These are phyloP conservation scores for Cossypha heuglini DNA, from an alignment of 2,797 vertebrate species.

Conservation along the genomic window DNA sequence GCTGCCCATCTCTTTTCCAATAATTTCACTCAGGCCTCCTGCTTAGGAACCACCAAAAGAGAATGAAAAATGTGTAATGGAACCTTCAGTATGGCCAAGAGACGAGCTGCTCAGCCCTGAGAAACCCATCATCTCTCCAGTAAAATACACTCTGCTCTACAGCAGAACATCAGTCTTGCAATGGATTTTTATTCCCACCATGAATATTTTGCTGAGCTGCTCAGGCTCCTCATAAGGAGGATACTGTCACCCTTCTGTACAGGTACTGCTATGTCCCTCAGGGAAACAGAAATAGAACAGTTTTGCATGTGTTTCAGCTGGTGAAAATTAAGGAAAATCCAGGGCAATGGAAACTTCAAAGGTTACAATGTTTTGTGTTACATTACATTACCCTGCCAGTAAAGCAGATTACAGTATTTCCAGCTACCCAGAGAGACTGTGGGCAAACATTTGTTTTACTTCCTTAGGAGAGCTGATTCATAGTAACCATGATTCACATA, in stretches of 20 bases:
- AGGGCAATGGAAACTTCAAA: background rate
- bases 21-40: background rate
- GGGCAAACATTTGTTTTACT: slow-evolving; percentile 35
- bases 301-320: background rate
- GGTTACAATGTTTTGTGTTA: background rate
- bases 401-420: slow-evolving; percentile 22
- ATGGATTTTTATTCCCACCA: background rate
- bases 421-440: background rate
- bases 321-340: background rate
- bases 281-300: background rate
- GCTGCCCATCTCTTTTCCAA: background rate
- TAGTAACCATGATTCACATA: slow-evolving; percentile 10
- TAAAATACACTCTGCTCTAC: background rate
- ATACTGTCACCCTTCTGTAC: background rate
- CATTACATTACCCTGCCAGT: background rate
- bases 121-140: background rate
- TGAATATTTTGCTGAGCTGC: background rate
- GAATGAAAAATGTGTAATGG: background rate
- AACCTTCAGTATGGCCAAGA: background rate
- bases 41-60: background rate
- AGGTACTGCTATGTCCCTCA: background rate
- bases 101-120: background rate
- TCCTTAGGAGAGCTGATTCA: slow-evolving; percentile 21
- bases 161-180: background rate
- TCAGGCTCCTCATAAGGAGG: background rate